Percentiles rank a stretch among this genome's conserved stretches.
Evolutionary conservation across 2,888 invertebrate genomes (phyloP).

Genomic region (Sympetrum striolatum): DNA sequence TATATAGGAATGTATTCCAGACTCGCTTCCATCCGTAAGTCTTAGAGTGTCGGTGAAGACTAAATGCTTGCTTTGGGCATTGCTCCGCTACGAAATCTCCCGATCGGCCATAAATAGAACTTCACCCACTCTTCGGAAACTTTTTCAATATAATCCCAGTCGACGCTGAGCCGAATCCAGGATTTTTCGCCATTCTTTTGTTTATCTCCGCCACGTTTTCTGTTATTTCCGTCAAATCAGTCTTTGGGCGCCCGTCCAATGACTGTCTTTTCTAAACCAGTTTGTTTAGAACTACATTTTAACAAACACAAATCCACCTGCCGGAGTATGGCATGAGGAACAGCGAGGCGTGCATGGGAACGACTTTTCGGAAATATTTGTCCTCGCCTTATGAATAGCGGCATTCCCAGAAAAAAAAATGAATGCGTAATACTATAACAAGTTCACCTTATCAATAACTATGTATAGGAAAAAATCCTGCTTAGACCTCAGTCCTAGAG

Average conservation of each 20-base stretch:
- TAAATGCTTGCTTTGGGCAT: background rate
- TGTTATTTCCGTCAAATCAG: background rate
- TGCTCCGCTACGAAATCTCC: background rate
- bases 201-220: background rate
- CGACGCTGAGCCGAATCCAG: background rate
- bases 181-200: background rate
- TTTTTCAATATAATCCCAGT: conserved; percentile 26
- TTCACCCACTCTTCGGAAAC: background rate
- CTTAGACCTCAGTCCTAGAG: no score
- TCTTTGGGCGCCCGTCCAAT: no score
- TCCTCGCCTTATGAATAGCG: no score
- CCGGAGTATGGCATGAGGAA: no score
- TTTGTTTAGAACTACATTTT: background rate
- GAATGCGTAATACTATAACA: no score
- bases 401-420: no score
- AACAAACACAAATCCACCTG: no score
- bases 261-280: no score
- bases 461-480: no score
- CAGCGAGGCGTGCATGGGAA: no score
- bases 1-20: background rate
- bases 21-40: background rate
- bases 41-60: background rate
- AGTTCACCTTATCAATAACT: no score
- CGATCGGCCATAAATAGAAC: background rate
- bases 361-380: no score